Base-by-base conservation (phyloP, 2,888 invertebrate genomes). In the Strigamia maritima region DNA sequence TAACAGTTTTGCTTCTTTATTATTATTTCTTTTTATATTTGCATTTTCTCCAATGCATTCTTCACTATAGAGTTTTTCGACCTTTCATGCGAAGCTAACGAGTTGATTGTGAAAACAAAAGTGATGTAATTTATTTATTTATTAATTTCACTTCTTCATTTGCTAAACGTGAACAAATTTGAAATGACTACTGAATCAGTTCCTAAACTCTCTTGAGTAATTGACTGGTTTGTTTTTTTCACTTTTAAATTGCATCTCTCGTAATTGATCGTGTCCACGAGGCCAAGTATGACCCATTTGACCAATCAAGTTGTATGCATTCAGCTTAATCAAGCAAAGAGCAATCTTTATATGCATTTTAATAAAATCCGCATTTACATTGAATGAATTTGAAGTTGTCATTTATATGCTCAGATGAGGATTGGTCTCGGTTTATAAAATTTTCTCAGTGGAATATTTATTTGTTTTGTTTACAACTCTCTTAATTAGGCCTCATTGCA, bases 281-380 rank as follows among this genome's bases (percentile, higher is more conserved):
- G 70, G 28, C 70, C 70, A 70, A 70, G 70, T 24, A 26, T 70
- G 70, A 70, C 70, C 70, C 70, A 70, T 70, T 70, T 70, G 70
- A 26, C 70, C 70, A 70, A 70, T 70, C 70, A 28, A 70, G 70
- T 26, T 26, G 70, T n/a, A n/a, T 10, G 12, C 70, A 70, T 12
- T 26, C 70, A 70, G 70, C 26, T 70, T 70, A 70, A 70, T 70
- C 26, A 70, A 19, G 2, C 70, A 7, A 26, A 26, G 16, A 16
- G 49, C 26, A 26, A 70, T 70, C n/a, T 19, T 26, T 70, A 1
- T 2, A n/a, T 70, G 28, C 70, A 26, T 70, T 70, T 70, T 70
- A 70, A 70, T 70, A 70, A 70, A 70, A 28, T 28, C 28, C n/a
- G 14, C 28, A n/a, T 70, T 35, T 31, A 31, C 31, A 31, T 31